Evolutionary conservation across 2,797 vertebrate species (phyloP), one percentile per base, ranked within the genome.

Genomic region (Chrysocyon brachyurus): DNA sequence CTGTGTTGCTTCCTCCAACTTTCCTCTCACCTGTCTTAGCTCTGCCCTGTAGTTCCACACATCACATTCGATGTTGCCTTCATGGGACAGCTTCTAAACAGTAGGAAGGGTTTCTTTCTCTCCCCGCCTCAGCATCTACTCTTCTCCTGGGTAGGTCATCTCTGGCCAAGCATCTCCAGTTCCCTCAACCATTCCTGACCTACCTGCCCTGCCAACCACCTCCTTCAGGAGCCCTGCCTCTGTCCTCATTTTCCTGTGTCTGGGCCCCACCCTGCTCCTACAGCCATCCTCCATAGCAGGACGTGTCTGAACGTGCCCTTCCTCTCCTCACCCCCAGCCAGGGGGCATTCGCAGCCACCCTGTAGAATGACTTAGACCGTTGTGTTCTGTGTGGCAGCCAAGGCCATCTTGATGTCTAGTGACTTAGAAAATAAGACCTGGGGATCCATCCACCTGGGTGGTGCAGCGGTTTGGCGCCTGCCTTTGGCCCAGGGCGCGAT

Each of bases 1-100:
- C 19, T 85, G 4, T 19, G 40, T 85, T 59, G 16, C 24, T 36
- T 83, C 52, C 81, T 68, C 83, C 61, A 77, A 54, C 3, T 84
- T 86, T 79, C 70, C 56, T 56, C 66, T 91, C 68, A 46, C 36
- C n/a, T 40, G 12, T 82, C 68, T 94, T 59, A n/a, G 36, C 83
- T 85, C 49, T 81, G 75, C 31, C 40, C 46, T 57, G 10, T 46
- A 19, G n/a, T 57, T 31, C 56, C 70, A 54, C 61, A 68, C 3
- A 81, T 52, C n/a, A 75, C 5, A 4, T 90, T 81, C 87, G 46
- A 28, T 87, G 90, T 78, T 92, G 77, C 46, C 24, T 82, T 93
- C 24, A 85, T 59, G 24, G 57, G 83, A n/a, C 17, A 87, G 26
- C 15, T 49, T 92, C 89, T 85, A 36, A 93, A 73, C 66, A 68